Evolutionary conservation across 1,140 invertebrate genomes (phyloP).

Genomic region (Gyrodactylus bullatarudis): DNA sequence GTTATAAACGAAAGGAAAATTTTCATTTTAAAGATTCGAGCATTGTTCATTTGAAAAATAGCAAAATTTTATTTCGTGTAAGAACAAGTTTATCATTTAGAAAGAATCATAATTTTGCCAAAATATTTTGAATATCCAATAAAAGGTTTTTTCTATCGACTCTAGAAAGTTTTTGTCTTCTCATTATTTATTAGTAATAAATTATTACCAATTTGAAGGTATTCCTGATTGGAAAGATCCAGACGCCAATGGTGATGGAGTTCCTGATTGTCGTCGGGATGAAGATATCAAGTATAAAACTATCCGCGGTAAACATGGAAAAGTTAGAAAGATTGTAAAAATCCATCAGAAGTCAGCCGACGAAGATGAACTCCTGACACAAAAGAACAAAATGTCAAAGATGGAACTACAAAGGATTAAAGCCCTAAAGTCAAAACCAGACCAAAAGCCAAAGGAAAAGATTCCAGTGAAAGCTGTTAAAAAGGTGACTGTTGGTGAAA

Average conservation of each 20-base stretch:
- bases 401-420: slow-evolving; percentile 5
- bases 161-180: no score
- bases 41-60: no score
- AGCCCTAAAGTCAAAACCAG: background rate
- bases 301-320: background rate
- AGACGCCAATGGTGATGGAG: slow-evolving; percentile 11
- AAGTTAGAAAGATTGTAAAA: slow-evolving; percentile 2
- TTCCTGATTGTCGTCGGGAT: slow-evolving; percentile 10
- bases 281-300: background rate
- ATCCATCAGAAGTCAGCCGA: slow-evolving; percentile 6
- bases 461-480: background rate
- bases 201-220: background rate
- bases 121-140: no score
- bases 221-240: slow-evolving; percentile 7
- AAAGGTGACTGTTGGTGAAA: background rate
- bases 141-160: no score
- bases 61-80: no score
- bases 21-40: no score
- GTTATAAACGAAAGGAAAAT: no score
- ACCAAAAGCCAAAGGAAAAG: background rate
- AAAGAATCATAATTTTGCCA: no score
- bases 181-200: no score
- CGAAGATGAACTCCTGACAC: background rate
- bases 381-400: slow-evolving; percentile 7
- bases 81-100: no score